Conservation (phyloP, 1,140 invertebrate species). For the Vanessa atalanta region DNA sequence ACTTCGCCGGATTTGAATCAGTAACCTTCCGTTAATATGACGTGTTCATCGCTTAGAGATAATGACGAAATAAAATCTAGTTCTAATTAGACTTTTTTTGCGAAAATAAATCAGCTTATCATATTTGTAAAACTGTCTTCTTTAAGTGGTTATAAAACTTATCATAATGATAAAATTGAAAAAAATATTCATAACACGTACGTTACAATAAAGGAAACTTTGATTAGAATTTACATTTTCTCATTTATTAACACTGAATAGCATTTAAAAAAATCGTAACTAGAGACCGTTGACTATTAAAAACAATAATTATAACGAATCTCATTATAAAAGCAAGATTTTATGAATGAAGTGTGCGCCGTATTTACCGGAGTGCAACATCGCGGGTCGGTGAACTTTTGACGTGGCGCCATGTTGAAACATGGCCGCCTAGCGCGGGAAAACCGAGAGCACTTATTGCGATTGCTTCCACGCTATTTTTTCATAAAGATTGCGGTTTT, state of each 20-base stretch:
- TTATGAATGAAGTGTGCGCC: constrained; percentile 53
- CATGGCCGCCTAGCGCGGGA: constrained; percentile 56
- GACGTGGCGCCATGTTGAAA: constrained; percentile 57
- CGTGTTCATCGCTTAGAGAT: too few species aligned
- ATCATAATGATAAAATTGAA: background rate
- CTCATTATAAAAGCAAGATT: constrained; percentile 41
- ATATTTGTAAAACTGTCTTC: background rate
- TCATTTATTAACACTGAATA: constrained; percentile 10
- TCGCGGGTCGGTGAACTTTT: constrained; percentile 57
- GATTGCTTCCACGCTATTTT: constrained; percentile 62
- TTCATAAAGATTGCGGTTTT: constrained; percentile 48
- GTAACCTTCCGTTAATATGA: too few species aligned
- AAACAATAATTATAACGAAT: constrained; percentile 49
- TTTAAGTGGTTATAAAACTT: background rate
- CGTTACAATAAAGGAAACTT: background rate
- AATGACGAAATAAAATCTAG: too few species aligned
- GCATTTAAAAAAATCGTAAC: constrained; percentile 4
- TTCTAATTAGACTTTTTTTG: too few species aligned
- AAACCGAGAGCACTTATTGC: constrained; percentile 61
- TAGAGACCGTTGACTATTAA: constrained; percentile 25
- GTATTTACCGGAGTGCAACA: constrained; percentile 46
- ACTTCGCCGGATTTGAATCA: too few species aligned
- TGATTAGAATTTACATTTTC: constrained; percentile 16
- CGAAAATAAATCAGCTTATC: too few species aligned
- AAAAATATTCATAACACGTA: background rate